Base-by-base conservation (phyloP, 1,140 invertebrate genomes). In the Reticulitermes speratus region DNA sequence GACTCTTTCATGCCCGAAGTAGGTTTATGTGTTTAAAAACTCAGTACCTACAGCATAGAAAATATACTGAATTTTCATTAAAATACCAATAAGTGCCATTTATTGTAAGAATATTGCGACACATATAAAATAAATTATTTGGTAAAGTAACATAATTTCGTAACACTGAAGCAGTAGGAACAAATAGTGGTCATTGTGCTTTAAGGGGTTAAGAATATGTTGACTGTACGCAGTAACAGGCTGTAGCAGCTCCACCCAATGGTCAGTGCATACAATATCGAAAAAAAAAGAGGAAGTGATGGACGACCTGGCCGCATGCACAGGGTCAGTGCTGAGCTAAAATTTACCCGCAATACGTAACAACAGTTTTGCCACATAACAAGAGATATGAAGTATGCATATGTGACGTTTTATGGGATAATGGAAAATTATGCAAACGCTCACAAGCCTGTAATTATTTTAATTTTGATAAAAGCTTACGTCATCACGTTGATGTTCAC, bases 401-500 rank as follows among this genome's bases (percentile, higher is more conserved):
- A 65, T 25, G 59, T 65, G 59, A 65, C 59, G 59, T 65, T 65
- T 65, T 8, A 65, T 65, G 59, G 59, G 25, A 8, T 65, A 65
- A 65, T 65, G 59, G 19, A 25, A 65, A 19, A 65, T 65, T 65
- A 65, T 19, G 59, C 25, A 30, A 30, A 30, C 2, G n/a, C 65
- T 25, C 25, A 30, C n/a, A 25, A 75, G 8, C 65, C 25, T 11
- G 65, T 12, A 30, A 25, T 75, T 30, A 55, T 75, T 75, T 75
- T 75, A 75, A 75, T 75, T 75, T 75, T n/a, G 25, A 75, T 75
- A 30, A 75, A 30, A 75, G 65, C n/a, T 30, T n/a, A 75, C 65
- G 65, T 75, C 65, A 75, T 75, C 9, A 75, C 7, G 65, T 30
- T 6, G n/a, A 65, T 65, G 21, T 65, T 65, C 1, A n/a, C 12